Percentiles rank a stretch among this genome's conserved stretches.
Conservation (phyloP, 2,888 invertebrate species). For the Ichneumoninae sp. region DNA sequence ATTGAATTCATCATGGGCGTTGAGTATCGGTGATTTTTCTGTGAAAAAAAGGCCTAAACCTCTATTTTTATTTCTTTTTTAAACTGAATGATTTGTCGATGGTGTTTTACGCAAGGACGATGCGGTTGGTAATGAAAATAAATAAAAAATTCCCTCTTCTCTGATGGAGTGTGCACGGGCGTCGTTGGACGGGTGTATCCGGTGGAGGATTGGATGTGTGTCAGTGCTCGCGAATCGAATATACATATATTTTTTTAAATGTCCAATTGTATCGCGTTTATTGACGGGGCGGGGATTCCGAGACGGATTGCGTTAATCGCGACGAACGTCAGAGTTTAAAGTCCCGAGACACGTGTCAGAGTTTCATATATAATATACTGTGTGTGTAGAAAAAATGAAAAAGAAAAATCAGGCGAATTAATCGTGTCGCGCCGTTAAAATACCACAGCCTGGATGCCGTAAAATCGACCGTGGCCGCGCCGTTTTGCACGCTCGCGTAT, state of each 20-base stretch:
- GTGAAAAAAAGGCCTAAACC: slow-evolving; percentile 40
- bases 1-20: slow-evolving; percentile 57
- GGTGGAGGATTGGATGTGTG: slow-evolving; percentile 48
- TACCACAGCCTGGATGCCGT: background rate
- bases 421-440: slow-evolving; percentile 5
- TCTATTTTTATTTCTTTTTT: slow-evolving; percentile 18
- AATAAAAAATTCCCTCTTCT: background rate
- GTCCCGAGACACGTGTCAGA: background rate
- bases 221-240: slow-evolving; percentile 47
- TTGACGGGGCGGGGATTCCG: background rate
- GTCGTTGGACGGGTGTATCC: slow-evolving; percentile 53
- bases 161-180: slow-evolving; percentile 16
- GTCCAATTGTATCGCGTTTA: slow-evolving; percentile 41
- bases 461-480: slow-evolving; percentile 23
- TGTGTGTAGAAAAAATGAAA: background rate
- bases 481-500: slow-evolving; percentile 33
- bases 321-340: background rate
- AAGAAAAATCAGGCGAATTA: slow-evolving; percentile 11
- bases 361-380: background rate
- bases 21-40: slow-evolving; percentile 37
- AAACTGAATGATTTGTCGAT: slow-evolving; percentile 22
- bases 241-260: slow-evolving; percentile 1
- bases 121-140: background rate
- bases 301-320: background rate
- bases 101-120: slow-evolving; percentile 24